A percentile compares a stretch with the other conserved stretches of the same genome.
These are phyloP conservation scores for Amphilophus citrinellus DNA, from an alignment of 2,113 vertebrate genomes.

Conservation along the genomic window DNA sequence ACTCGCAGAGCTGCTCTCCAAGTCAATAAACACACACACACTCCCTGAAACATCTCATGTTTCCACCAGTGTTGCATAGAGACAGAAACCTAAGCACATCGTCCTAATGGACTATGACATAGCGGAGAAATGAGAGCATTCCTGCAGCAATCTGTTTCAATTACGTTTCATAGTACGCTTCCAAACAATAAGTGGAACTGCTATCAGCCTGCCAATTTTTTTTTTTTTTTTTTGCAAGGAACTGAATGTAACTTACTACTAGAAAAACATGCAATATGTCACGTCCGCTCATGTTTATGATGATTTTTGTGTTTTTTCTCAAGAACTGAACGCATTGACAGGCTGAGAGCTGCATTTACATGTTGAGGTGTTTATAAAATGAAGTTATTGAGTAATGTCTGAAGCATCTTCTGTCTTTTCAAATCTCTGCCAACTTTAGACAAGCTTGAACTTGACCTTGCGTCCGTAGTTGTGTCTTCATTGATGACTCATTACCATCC, in stretches of 20 bases:
- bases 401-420: not conserved
- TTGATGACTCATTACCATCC: slow-evolving; percentile 37
- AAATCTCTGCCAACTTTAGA: not conserved
- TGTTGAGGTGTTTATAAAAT: not conserved
- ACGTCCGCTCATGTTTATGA: not conserved
- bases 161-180: slow-evolving; percentile 30
- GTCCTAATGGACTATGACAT: slow-evolving; percentile 62
- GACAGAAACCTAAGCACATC: slow-evolving; percentile 43
- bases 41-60: slow-evolving; percentile 43
- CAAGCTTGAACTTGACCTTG: slow-evolving; percentile 31
- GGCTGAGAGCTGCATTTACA: not conserved
- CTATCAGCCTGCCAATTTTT: slow-evolving; percentile 25
- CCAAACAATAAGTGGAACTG: slow-evolving; percentile 47
- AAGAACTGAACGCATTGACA: not conserved
- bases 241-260: not conserved
- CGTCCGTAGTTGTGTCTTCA: slow-evolving; percentile 3
- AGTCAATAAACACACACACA: slow-evolving; percentile 1
- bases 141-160: slow-evolving; percentile 36
- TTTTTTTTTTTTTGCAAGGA: slow-evolving; percentile 9
- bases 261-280: slow-evolving; percentile 6
- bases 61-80: slow-evolving; percentile 24
- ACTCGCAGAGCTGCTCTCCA: slow-evolving; percentile 1
- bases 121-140: slow-evolving; percentile 48
- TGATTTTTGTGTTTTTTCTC: not conserved
- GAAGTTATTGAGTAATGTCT: not conserved